Conservation (phyloP, 1,140 invertebrate genomes). For the Bombus haemorrhoidalis region DNA sequence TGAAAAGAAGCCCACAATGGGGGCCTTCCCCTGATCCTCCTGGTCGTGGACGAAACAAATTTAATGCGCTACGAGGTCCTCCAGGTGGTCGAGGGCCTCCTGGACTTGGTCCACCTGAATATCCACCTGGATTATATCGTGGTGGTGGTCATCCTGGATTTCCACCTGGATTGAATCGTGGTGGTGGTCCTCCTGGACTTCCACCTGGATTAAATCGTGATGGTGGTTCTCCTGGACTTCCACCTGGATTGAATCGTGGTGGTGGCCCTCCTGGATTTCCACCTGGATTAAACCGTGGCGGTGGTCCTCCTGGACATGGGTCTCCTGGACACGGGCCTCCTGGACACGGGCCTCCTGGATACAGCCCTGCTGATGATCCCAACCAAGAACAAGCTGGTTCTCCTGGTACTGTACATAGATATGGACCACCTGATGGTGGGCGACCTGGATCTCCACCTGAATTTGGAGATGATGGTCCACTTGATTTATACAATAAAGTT, state of each 20-base stretch:
- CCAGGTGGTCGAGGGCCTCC: slow-evolving; percentile 6
- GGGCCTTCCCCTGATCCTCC: background rate
- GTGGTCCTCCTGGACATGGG: too few relatives aligned
- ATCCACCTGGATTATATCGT: background rate
- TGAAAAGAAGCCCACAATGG: background rate
- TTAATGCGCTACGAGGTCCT: slow-evolving; percentile 27
- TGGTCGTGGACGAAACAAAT: background rate
- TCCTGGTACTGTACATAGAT: too few relatives aligned
- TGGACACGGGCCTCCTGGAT: background rate
- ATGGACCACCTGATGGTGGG: background rate
- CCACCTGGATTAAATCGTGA: background rate
- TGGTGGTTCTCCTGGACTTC: background rate
- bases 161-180: background rate
- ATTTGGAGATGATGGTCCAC: background rate
- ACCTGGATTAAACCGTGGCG: too few relatives aligned
- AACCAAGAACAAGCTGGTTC: too few relatives aligned
- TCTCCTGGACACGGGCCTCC: background rate
- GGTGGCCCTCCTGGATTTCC: background rate
- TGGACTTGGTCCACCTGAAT: background rate
- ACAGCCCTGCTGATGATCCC: too few relatives aligned
- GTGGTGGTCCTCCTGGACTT: background rate
- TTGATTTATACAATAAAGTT: background rate
- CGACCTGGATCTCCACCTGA: slow-evolving; percentile 2
- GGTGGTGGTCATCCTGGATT: background rate
- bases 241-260: background rate